Evolutionary conservation across 92 coral and sea anemone species (phyloP).

Genomic region (Heliopora coerulea): DNA sequence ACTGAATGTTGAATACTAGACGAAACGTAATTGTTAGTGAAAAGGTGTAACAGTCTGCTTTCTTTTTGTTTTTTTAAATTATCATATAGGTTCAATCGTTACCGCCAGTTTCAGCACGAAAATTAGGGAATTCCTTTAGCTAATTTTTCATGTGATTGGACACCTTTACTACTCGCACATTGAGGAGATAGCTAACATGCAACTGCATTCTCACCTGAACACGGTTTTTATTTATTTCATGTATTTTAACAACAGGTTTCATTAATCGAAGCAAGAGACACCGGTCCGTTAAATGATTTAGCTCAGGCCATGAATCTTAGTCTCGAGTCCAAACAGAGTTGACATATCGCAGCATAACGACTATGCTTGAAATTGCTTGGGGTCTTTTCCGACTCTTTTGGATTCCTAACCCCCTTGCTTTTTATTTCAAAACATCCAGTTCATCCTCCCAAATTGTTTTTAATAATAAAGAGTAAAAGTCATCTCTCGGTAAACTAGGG

Average conservation of each 20-base stretch:
- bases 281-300: slow-evolving; percentile 88
- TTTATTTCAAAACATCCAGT: too few relatives aligned
- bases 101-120: slow-evolving; percentile 73
- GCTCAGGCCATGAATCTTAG: slow-evolving; percentile 83
- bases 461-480: too few relatives aligned
- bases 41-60: too few relatives aligned
- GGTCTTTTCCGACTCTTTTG: too few relatives aligned
- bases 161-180: slow-evolving; percentile 90
- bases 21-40: too few relatives aligned
- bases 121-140: slow-evolving; percentile 80
- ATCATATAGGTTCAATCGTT: slow-evolving; percentile 82
- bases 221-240: slow-evolving; percentile 87
- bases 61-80: too few relatives aligned
- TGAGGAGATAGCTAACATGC: slow-evolving; percentile 72
- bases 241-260: slow-evolving; percentile 79
- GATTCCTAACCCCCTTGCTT: too few relatives aligned
- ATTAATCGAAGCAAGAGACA: slow-evolving; percentile 85
- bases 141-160: slow-evolving; percentile 84
- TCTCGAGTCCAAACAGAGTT: slow-evolving; percentile 32
- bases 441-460: too few relatives aligned
- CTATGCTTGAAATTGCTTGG: too few relatives aligned
- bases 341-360: too few relatives aligned
- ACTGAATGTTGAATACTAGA: too few relatives aligned
- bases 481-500: too few relatives aligned
- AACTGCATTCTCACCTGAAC: slow-evolving; percentile 76